Evolutionary conservation across 2,888 invertebrate species (phyloP), one percentile per base, ranked within the genome.

Genomic region (Prionchulus punctatus): DNA sequence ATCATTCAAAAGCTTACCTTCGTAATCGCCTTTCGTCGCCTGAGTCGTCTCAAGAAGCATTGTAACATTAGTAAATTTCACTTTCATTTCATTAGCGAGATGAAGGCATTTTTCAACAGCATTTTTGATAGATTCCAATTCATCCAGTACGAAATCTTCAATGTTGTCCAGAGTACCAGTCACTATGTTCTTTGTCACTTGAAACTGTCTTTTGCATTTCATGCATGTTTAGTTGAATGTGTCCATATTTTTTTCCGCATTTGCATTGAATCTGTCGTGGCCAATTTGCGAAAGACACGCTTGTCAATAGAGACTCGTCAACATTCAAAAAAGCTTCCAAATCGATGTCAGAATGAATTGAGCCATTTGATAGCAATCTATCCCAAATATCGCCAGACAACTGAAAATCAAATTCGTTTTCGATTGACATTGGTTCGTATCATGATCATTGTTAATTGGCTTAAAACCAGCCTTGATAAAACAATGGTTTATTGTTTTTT

Each of bases 211-310:
- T 25, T 12, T 45, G 53, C 21, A 53, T 53, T 7, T 18, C 15
- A 21, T 23, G 18, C 47, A 49, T 53, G 27, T 53, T 18, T 12
- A 53, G n/a, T 21, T 26, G 53, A 26, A 53, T 53, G 7, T 12
- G 4, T 18, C 45, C 53, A 45, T 48, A 48, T 7, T 53, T 53
- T 4, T 21, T 12, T 53, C 48, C 3, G 53, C 53, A 4, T 42
- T 7, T 3, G 53, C 53, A 18, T 42, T 15, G 48, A 45, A 53
- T 18, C 53, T 45, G 15, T 53, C 53, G 47, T 53, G 45, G 53
- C 53, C 45, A 12, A 53, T 12, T 25, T 50, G 50, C 4, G 27
- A 12, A 25, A 50, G 7, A 25, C 26, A 21, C 3, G 50, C 21
- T 4, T n/a, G n/a, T n/a, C n/a, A n/a, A n/a, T n/a, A n/a, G n/a